Evolutionary conservation across 2,888 invertebrate species (phyloP), one percentile per base, ranked within the genome.

Genomic region (Drosophila meridionalis): DNA sequence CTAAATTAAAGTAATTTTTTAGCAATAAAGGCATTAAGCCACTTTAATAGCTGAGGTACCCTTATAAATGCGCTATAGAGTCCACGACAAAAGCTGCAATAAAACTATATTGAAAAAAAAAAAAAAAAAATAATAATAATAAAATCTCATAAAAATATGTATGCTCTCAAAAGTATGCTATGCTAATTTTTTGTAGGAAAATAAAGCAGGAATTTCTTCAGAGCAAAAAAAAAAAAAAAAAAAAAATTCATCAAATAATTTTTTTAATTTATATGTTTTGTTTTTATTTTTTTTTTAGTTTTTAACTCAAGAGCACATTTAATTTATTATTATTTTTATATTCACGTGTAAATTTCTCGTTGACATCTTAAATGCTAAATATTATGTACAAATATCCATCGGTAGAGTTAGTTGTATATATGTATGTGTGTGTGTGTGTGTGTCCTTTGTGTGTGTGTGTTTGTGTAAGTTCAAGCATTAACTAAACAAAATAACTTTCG

Each of bases 331-430:
- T 48, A 30, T 30, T 32, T 62, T 69, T 50, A 47, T 59, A 74
- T 58, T 69, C 66, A 64, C 69, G 68, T 84, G 73, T 81, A 78
- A 78, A 82, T 63, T 64, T 73, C 55, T 76, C 58, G 75, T 72
- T 83, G 84, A 84, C 70, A 74, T 34, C 86, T 87, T 85, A 87
- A 55, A 65, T 52, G 55, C 83, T 89, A 87, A 73, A 63, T 69
- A 74, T 74, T 85, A 85, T 85, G 57, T 85, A 85, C 84, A 85
- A 87, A 89, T 87, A 88, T 89, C 50, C n/a, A 65, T 84, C 47
- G 67, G 48, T 81, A 65, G 63, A 68, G 43, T 62, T 68, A 11
- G 26, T 12, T 65, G 45, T 68, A 50, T 60, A 55, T 74, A 68
- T 64, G 48, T 43, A 12, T 65, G 30, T 68, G 58, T 57, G 55